Evolutionary conservation across 2,797 vertebrate genomes (phyloP).

Genomic region (Selene dorsalis): DNA sequence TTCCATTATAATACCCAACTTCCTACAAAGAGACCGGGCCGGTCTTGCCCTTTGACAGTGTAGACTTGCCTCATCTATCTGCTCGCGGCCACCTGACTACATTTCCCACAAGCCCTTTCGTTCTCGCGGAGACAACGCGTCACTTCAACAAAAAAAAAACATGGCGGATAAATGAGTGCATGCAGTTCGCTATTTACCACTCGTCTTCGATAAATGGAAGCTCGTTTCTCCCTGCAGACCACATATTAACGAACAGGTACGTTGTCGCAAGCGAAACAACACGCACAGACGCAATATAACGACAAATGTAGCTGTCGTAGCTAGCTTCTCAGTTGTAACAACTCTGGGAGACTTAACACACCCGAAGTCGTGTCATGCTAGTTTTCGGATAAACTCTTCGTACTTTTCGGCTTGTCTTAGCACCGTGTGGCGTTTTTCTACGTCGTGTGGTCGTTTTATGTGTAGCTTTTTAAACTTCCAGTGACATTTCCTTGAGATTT

Average conservation of each 20-base stretch:
- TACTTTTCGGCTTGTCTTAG: not conserved
- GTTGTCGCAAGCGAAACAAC: not conserved
- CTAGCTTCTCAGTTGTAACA: rapidly evolving
- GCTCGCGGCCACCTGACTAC: slow-evolving; percentile 28
- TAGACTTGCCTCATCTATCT: slow-evolving; percentile 26
- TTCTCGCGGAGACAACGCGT: slow-evolving; percentile 5
- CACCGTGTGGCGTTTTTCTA: rapidly evolving
- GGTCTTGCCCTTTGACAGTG: not conserved
- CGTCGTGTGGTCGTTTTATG: not conserved
- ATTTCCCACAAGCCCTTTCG: slow-evolving; percentile 69
- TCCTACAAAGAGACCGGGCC: not conserved
- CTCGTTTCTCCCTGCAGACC: not conserved
- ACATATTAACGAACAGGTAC: slow-evolving; percentile 35
- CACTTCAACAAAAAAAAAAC: slow-evolving; percentile 50
- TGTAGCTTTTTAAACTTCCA: not conserved
- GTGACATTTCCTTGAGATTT: not conserved
- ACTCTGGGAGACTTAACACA: not conserved
- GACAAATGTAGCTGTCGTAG: rapidly evolving
- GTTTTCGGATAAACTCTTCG: slow-evolving; percentile 2
- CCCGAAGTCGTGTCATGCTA: slow-evolving; percentile 24
- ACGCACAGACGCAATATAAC: rapidly evolving
- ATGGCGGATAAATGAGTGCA: slow-evolving; percentile 68
- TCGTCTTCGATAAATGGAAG: slow-evolving; percentile 11
- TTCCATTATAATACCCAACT: not conserved
- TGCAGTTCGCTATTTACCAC: slow-evolving; percentile 8